These are phyloP conservation scores for Spilogale gracilis DNA, from an alignment of 2,113 vertebrate genomes.

Conservation along the genomic window DNA sequence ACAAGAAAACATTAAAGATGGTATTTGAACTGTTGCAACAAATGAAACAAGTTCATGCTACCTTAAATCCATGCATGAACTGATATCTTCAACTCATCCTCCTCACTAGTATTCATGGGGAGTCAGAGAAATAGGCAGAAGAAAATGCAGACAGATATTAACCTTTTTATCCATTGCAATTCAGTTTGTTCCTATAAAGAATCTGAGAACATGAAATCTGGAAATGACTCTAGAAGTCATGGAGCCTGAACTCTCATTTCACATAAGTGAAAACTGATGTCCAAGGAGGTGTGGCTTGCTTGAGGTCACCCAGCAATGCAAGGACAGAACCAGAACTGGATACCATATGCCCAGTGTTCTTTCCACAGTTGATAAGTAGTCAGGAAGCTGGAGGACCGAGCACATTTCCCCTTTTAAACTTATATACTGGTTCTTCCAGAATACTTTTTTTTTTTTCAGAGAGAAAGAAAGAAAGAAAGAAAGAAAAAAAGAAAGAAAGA, in stretches of 20 bases:
- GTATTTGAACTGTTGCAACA: slow-evolving; percentile 63
- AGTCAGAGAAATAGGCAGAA: slow-evolving; percentile 28
- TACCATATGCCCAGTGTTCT: neutral
- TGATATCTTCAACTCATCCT: slow-evolving; percentile 30
- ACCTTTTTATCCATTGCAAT: neutral
- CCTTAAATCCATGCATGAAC: slow-evolving; percentile 62
- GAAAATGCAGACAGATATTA: neutral
- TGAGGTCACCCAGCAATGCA: neutral
- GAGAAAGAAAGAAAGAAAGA: neutral
- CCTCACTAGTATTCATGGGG: slow-evolving; percentile 14
- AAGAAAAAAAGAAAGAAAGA: neutral
- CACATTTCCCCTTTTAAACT: neutral
- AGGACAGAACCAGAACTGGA: neutral
- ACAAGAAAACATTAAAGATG: slow-evolving; percentile 67
- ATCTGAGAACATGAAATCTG: neutral
- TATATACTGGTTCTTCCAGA: neutral
- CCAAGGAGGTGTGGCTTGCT: neutral
- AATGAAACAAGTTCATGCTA: slow-evolving; percentile 63
- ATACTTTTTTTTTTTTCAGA: neutral
- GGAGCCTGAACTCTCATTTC: neutral
- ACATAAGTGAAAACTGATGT: neutral
- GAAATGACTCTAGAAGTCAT: neutral
- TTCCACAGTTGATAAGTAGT: neutral
- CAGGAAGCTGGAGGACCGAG: neutral
- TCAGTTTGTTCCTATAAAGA: neutral